A percentile compares a stretch with the other conserved stretches of the same genome.
Conservation (phyloP, 2,888 invertebrate genomes). For the Argyra leucocephala region DNA sequence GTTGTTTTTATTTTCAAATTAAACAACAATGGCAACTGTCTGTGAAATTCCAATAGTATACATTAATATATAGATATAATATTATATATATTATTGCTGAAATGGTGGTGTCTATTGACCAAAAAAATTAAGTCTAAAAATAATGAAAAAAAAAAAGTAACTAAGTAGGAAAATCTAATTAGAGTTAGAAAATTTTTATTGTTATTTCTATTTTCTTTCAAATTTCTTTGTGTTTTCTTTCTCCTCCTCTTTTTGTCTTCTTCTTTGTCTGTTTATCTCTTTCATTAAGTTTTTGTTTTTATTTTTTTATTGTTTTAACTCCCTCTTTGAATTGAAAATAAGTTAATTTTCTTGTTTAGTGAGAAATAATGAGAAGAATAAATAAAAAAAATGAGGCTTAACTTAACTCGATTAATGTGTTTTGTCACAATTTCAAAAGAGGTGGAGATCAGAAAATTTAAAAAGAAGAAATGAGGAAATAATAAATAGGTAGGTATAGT, state of each 20-base stretch:
- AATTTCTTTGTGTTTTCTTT: neutral
- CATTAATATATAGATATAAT: too few relatives aligned
- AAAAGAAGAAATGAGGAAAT: too few relatives aligned
- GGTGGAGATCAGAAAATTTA: neutral
- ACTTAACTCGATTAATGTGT: neutral
- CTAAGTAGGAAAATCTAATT: constrained; percentile 26
- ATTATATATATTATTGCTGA: too few relatives aligned
- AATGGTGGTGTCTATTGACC: neutral
- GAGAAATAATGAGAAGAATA: neutral
- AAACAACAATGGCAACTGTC: neutral
- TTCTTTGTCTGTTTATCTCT: neutral
- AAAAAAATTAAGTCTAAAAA: constrained; percentile 12
- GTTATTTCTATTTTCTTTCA: constrained; percentile 26
- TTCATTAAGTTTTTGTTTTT: too few relatives aligned
- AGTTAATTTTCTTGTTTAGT: neutral
- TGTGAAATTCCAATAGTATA: neutral
- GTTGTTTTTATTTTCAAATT: neutral
- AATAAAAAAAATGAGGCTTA: neutral
- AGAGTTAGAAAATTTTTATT: constrained; percentile 28
- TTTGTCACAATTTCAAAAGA: neutral
- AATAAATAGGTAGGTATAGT: too few relatives aligned
- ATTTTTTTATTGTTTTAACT: too few relatives aligned
- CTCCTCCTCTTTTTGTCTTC: neutral
- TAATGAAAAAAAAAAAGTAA: neutral
- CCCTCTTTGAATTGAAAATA: neutral